Evolutionary conservation across 2,113 vertebrate species (phyloP), one percentile per base, ranked within the genome.

Genomic region (Microtus pennsylvanicus): DNA sequence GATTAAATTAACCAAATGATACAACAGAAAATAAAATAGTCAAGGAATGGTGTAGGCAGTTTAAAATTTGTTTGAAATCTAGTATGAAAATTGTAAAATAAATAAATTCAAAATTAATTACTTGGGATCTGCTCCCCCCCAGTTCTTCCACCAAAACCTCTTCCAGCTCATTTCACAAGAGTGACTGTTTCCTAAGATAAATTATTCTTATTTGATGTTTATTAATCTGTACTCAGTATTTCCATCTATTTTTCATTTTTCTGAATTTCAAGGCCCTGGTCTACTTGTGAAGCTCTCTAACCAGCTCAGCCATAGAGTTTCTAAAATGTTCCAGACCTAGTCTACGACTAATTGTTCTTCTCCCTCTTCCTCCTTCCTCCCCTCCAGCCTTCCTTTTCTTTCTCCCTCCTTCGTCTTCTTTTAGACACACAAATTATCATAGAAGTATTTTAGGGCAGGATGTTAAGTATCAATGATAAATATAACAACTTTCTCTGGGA

Each of bases 31-130:
- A 82, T 96, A 47, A 94, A 82, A 97, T 65, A 93, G 76, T 94
- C 94, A 92, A 67, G 85, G 69, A 94, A 95, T 67, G 42, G 90
- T 91, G 88, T 92, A 76, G 82, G 91, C 55, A 80, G 72, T 89
- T 96, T 90, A 83, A 94, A 97, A 89, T 69, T 67, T 61, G 42
- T 85, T 94, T 92, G 87, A 96, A 93, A 97, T 95, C 74, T 88
- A 92, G 33, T 72, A 91, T 92, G 88, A 47, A 96, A 93, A 92
- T 76, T 74, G 19, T 65, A 94, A 70, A 91, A 77, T 26, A 35
- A 50, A 95, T 85, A 74, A 78, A 87, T 69, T 83, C 16, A 72
- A 90, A 92, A 91, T 96, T 76, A 88, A 76, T 94, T 87, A 92
- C 7, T 45, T 93, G 47, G 74, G 58, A 83, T 28, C 35, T 55